Evolutionary conservation across 2,888 invertebrate genomes (phyloP).

Genomic region (Phorcus lineatus): DNA sequence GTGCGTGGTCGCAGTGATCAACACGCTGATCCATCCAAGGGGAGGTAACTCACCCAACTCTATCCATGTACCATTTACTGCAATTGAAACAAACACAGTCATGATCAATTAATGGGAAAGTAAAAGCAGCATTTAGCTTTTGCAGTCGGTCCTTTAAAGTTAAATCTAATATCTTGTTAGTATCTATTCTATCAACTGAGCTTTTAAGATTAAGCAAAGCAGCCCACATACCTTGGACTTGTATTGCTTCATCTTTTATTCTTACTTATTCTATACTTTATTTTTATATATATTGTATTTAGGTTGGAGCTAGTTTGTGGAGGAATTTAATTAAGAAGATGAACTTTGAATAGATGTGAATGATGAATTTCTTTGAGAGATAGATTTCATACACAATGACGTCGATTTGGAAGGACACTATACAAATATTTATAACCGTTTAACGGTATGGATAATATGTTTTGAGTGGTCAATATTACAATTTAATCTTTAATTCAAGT

Average conservation of each 20-base stretch:
- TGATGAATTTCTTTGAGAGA: too few relatives aligned
- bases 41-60: slow-evolving; percentile 16
- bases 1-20: slow-evolving; percentile 1
- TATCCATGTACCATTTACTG: slow-evolving; percentile 4
- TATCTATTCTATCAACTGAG: not conserved
- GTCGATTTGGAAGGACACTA: too few relatives aligned
- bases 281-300: too few relatives aligned
- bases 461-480: too few relatives aligned
- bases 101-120: not conserved
- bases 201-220: not conserved
- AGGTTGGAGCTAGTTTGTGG: too few relatives aligned
- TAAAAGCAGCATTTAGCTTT: not conserved
- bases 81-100: not conserved
- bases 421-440: too few relatives aligned
- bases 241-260: not conserved
- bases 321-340: too few relatives aligned
- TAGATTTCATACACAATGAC: too few relatives aligned
- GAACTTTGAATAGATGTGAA: too few relatives aligned
- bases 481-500: too few relatives aligned
- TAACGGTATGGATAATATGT: too few relatives aligned
- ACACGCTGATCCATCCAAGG: not conserved
- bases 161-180: not conserved
- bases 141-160: not conserved
- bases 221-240: not conserved
- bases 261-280: too few relatives aligned